Percentiles rank a stretch among this genome's conserved stretches.
These are phyloP conservation scores for Catamblyrhynchus diadema DNA, from an alignment of 2,797 vertebrate genomes.

Conservation along the genomic window DNA sequence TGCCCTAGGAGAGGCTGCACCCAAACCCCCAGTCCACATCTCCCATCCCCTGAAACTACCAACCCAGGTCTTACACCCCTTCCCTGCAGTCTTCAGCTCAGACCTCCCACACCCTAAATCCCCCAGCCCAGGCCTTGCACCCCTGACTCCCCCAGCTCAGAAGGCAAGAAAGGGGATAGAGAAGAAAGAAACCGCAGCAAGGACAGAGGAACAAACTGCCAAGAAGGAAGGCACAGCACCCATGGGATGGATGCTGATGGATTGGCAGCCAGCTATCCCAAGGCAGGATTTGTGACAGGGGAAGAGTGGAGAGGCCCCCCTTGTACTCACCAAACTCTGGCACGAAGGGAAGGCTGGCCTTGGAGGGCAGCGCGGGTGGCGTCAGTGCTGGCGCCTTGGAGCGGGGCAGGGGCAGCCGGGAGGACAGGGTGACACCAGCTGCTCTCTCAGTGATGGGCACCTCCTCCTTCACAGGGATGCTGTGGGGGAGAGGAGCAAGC, in stretches of 20 bases:
- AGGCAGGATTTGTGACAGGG: neutral
- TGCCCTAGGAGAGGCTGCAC: neutral
- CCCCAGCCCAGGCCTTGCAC: neutral
- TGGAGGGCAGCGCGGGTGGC: neutral
- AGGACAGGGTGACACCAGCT: rapidly evolving
- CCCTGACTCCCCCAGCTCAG: neutral
- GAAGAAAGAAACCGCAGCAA: neutral
- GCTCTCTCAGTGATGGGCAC: neutral
- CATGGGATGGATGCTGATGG: rapidly evolving
- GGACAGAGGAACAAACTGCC: neutral
- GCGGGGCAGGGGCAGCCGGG: neutral
- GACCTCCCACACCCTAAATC: neutral
- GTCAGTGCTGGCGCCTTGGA: rapidly evolving
- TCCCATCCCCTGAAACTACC: neutral
- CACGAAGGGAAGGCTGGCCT: neutral
- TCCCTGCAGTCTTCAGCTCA: neutral
- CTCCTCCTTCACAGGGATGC: neutral
- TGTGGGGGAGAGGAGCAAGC: neutral
- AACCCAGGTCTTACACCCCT: neutral
- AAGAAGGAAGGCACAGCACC: neutral
- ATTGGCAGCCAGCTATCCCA: neutral
- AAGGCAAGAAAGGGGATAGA: neutral
- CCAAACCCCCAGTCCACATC: neutral
- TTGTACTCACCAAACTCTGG: constrained; percentile 26
- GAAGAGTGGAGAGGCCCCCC: neutral